These are phyloP conservation scores for Campodea augens DNA, from an alignment of 1,140 invertebrate genomes.

Conservation along the genomic window DNA sequence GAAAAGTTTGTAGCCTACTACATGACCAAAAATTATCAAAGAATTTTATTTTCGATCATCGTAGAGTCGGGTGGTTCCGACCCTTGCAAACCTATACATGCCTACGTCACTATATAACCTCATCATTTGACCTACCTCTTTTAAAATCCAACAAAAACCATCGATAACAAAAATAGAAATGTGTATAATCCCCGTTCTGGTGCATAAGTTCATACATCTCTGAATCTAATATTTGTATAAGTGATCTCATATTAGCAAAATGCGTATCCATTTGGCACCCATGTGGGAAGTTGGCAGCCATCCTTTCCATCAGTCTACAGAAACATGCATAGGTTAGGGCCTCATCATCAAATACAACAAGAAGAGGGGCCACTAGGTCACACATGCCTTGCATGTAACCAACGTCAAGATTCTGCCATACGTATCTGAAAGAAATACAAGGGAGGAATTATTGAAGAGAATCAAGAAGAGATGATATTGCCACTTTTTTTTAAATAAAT, in stretches of 20 bases:
- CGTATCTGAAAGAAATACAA: constrained; percentile 88
- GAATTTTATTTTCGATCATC: too few relatives aligned
- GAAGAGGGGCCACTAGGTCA: constrained; percentile 75
- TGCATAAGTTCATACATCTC: constrained; percentile 90
- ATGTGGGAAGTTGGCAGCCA: constrained; percentile 80
- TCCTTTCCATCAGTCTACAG: constrained; percentile 69
- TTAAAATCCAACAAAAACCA: constrained; percentile 72
- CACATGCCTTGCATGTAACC: constrained; percentile 91
- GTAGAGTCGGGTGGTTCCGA: not conserved
- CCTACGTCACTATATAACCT: constrained; percentile 2
- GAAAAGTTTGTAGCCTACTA: too few relatives aligned
- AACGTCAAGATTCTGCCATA: constrained; percentile 81
- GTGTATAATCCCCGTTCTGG: constrained; percentile 83
- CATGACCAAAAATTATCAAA: too few relatives aligned
- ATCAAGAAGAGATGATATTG: too few relatives aligned
- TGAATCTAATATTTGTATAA: constrained; percentile 73
- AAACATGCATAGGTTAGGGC: constrained; percentile 82
- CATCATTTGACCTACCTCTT: constrained; percentile 30
- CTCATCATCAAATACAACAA: constrained; percentile 85
- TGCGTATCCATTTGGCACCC: constrained; percentile 86
- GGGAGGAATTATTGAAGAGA: too few relatives aligned
- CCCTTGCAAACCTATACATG: constrained; percentile 1
- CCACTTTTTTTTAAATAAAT: too few relatives aligned
- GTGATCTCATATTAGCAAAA: constrained; percentile 80
- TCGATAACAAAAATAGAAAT: constrained; percentile 93